Conservation (phyloP, 2,113 vertebrate genomes). For the Phyllostomus discolor region DNA sequence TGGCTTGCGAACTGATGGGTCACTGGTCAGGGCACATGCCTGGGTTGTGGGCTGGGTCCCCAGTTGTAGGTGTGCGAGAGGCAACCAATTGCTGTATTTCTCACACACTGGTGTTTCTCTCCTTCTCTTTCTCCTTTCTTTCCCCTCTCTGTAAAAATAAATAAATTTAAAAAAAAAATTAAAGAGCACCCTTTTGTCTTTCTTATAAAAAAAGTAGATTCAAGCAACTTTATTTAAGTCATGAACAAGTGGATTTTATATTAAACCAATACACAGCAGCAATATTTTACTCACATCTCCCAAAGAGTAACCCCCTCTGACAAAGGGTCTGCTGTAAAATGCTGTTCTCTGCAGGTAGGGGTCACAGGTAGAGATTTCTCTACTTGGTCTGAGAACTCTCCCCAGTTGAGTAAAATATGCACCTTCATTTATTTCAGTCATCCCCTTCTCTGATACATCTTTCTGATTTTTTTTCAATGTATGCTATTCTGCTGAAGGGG, state of each 20-base stretch:
- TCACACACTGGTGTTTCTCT: too few relatives aligned
- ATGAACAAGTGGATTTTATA: neutral
- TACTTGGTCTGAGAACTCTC: neutral
- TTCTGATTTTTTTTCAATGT: neutral
- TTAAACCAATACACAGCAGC: neutral
- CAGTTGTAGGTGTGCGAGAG: too few relatives aligned
- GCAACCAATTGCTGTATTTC: too few relatives aligned
- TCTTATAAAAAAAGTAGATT: neutral
- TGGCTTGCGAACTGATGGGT: too few relatives aligned
- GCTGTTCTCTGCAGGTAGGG: neutral
- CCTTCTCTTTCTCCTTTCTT: too few relatives aligned
- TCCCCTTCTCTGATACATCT: neutral
- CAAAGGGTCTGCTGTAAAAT: neutral
- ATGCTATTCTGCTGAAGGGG: neutral
- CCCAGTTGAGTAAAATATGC: neutral
- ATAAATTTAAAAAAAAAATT: too few relatives aligned
- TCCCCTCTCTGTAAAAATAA: too few relatives aligned
- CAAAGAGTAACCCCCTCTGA: neutral
- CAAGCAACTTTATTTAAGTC: neutral
- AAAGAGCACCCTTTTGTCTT: neutral
- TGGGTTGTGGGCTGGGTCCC: too few relatives aligned
- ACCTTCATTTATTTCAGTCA: neutral
- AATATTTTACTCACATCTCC: neutral
- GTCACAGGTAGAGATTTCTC: neutral
- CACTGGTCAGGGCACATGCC: too few relatives aligned